Conservation (phyloP, 2,113 vertebrate genomes). For the Callopanchax toddi region DNA sequence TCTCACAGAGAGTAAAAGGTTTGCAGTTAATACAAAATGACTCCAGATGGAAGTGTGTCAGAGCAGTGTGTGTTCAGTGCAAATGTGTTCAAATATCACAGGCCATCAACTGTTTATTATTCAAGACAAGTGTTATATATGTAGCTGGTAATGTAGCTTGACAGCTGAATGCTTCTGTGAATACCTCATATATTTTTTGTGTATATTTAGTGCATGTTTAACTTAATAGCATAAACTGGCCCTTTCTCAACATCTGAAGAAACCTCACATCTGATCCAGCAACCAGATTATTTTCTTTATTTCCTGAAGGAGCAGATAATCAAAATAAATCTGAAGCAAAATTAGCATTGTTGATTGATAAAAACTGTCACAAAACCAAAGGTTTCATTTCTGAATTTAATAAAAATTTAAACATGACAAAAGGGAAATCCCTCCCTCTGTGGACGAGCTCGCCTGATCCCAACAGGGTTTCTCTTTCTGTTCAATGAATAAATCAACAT, state of each 20-base stretch:
- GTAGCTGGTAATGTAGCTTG: too few species aligned
- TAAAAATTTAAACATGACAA: conserved; percentile 54
- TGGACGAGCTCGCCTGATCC: conserved; percentile 54
- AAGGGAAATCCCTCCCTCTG: conserved; percentile 47
- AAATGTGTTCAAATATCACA: too few species aligned
- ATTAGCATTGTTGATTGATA: conserved; percentile 41
- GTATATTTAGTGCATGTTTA: neutral
- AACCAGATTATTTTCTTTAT: conserved; percentile 19
- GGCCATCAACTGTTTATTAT: too few species aligned
- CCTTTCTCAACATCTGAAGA: neutral
- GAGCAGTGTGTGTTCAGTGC: too few species aligned
- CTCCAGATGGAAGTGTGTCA: too few species aligned
- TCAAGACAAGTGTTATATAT: too few species aligned
- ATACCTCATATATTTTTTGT: neutral
- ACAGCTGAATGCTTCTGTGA: too few species aligned
- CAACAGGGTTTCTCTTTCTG: conserved; percentile 46
- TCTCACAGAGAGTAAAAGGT: too few species aligned
- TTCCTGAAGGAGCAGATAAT: conserved; percentile 19
- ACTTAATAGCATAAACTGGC: neutral
- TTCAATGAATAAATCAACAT: conserved; percentile 41
- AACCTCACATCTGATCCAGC: neutral
- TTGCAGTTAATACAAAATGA: too few species aligned
- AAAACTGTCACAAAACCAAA: conserved; percentile 20
- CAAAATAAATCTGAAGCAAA: conserved; percentile 26
- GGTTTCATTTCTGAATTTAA: conserved; percentile 48